Percentiles rank a stretch among this genome's conserved stretches.
Conservation (phyloP, 2,113 vertebrate genomes). For the Indri indri region DNA sequence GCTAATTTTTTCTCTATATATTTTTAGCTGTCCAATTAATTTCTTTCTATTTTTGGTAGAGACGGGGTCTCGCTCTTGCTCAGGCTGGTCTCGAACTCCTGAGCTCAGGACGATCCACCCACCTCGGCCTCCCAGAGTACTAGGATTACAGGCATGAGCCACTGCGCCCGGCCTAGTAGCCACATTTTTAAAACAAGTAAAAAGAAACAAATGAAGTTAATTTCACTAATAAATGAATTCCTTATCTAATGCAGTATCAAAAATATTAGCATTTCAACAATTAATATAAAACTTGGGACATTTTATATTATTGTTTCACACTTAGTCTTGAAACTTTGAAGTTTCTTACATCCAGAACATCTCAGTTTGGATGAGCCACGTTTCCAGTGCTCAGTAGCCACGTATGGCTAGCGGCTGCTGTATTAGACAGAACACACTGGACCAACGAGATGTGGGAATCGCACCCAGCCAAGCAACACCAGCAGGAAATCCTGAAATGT, state of each 20-base stretch:
- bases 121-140: too few species aligned
- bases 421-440: not conserved
- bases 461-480: not conserved
- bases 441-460: not conserved
- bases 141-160: too few species aligned
- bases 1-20: too few species aligned
- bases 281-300: not conserved
- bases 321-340: not conserved
- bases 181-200: not conserved
- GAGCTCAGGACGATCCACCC: too few species aligned
- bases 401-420: not conserved
- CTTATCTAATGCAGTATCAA: not conserved
- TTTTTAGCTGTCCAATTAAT: too few species aligned
- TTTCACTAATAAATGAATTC: not conserved
- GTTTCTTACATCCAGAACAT: not conserved
- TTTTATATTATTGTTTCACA: not conserved
- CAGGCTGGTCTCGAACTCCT: too few species aligned
- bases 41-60: too few species aligned
- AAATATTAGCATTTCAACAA: not conserved
- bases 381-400: not conserved
- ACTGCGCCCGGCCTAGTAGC: too few species aligned
- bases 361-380: not conserved
- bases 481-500: not conserved
- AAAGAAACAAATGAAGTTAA: not conserved
- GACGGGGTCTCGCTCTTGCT: too few species aligned